Evolutionary conservation across 2,888 invertebrate species (phyloP).

Genomic region (Halictus quadricinctus): DNA sequence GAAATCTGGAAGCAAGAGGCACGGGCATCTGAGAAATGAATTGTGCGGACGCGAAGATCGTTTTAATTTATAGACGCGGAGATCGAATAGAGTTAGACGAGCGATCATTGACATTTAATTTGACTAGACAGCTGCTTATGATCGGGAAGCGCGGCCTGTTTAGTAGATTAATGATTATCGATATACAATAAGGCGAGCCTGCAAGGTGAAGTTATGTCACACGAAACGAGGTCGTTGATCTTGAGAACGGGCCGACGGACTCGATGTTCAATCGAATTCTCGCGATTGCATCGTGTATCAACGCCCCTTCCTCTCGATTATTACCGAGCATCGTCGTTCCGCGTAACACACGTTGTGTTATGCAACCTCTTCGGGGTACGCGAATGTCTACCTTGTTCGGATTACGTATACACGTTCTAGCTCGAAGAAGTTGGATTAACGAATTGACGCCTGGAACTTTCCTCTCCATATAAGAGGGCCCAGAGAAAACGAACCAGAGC

Average conservation of each 20-base stretch:
- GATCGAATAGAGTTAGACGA: background rate
- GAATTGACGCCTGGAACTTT: constrained; percentile 69
- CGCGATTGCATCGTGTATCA: constrained; percentile 53
- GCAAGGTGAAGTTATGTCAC: constrained; percentile 42
- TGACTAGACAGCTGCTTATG: background rate
- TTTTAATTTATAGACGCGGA: background rate
- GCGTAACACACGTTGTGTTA: constrained; percentile 43
- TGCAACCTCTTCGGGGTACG: constrained; percentile 45
- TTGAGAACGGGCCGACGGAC: constrained; percentile 57
- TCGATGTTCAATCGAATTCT: constrained; percentile 51
- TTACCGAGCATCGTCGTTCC: constrained; percentile 42
- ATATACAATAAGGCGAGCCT: constrained; percentile 27
- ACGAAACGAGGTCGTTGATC: constrained; percentile 62
- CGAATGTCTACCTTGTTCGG: constrained; percentile 33
- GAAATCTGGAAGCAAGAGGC: background rate
- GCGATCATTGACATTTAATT: background rate
- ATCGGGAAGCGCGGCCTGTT: background rate
- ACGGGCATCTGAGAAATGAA: background rate
- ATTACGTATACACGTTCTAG: constrained; percentile 44
- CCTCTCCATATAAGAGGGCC: constrained; percentile 63
- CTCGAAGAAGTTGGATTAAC: constrained; percentile 59
- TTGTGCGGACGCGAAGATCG: background rate
- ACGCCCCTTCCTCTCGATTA: constrained; percentile 9
- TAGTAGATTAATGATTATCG: constrained; percentile 14
- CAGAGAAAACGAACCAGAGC: constrained; percentile 62